These are phyloP conservation scores for Phyllostomus discolor DNA, from an alignment of 2,113 vertebrate species.

Conservation along the genomic window DNA sequence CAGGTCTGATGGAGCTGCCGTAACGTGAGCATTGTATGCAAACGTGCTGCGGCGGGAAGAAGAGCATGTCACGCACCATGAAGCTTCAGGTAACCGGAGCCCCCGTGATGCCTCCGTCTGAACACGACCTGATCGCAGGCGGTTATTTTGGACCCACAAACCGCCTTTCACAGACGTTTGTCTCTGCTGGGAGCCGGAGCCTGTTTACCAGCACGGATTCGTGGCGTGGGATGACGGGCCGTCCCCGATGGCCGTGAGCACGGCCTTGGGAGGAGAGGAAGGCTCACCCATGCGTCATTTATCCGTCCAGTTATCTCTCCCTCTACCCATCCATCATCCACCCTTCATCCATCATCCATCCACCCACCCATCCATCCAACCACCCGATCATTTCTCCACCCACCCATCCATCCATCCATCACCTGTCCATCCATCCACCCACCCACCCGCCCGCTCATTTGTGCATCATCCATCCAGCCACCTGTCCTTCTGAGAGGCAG, in stretches of 20 bases:
- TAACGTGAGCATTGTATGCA: conserved; percentile 63
- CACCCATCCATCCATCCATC: not conserved
- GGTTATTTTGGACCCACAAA: conserved; percentile 31
- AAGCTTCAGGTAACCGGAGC: conserved; percentile 12
- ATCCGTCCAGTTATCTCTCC: not conserved
- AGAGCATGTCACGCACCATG: not conserved
- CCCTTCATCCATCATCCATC: not conserved
- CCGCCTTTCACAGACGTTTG: conserved; percentile 2
- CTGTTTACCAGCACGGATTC: not conserved
- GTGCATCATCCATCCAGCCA: not conserved
- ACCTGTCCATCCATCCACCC: not conserved
- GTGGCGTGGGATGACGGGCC: not conserved
- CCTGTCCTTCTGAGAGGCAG: not conserved
- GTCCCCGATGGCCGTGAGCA: not conserved
- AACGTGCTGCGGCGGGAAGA: not conserved
- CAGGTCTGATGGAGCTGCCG: conserved; percentile 59
- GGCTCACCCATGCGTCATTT: too few relatives aligned
- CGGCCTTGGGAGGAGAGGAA: not conserved
- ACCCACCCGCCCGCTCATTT: not conserved
- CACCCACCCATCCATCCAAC: not conserved
- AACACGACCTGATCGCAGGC: conserved; percentile 16
- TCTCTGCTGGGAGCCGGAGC: not conserved
- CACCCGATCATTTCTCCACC: too few relatives aligned
- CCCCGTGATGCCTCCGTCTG: conserved; percentile 18
- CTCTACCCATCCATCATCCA: too few relatives aligned